Base-by-base conservation (phyloP, 2,888 invertebrate species). In the Hypomecis atomaria region DNA sequence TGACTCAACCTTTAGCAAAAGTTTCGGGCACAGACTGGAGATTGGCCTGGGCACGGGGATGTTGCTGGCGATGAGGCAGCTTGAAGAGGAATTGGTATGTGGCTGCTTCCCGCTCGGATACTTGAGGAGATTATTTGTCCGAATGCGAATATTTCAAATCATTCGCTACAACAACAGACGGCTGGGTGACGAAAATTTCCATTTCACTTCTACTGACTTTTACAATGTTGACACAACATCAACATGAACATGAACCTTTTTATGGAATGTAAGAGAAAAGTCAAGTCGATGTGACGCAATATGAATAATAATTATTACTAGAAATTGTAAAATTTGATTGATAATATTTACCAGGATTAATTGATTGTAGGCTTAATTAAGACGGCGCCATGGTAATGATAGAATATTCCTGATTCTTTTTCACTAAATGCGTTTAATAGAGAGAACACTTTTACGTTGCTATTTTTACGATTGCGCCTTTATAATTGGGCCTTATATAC, bases 121-220 rank as follows among this genome's bases (percentile, higher is more conserved):
- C 34, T 37, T 59, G 36, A 37, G 42, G 11, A 52, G 50, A 38
- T 11, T 59, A 6, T 59, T 59, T 34, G 45, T 59, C 34, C 43
- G 59, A n/a, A 8, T 50, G 8, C 52, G 59, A 6, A 38, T 59
- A 45, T 53, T 34, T 45, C 37, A 59, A 23, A 53, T 59, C n/a
- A 40, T 53, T 45, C 59, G 49, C 7, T 59, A 59, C 6, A 45
- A 59, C 33, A 59, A 59, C 11, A 7, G 53, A 37, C 13, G 10
- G 0, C 7, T 53, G 8, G 8, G 45, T 0, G 37, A 56, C 33
- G 56, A 56, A 8, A 38, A 38, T 11, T 56, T 38, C 47, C 37
- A 7, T 8, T 56, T 56, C 47, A 47, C 38, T 40, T n/a, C 1
- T 7, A 47, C 44, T 38, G 56, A 56, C 9, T 7, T 40, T 40